Conservation (phyloP, 2,797 vertebrate genomes). For the Eulemur rubriventer region DNA sequence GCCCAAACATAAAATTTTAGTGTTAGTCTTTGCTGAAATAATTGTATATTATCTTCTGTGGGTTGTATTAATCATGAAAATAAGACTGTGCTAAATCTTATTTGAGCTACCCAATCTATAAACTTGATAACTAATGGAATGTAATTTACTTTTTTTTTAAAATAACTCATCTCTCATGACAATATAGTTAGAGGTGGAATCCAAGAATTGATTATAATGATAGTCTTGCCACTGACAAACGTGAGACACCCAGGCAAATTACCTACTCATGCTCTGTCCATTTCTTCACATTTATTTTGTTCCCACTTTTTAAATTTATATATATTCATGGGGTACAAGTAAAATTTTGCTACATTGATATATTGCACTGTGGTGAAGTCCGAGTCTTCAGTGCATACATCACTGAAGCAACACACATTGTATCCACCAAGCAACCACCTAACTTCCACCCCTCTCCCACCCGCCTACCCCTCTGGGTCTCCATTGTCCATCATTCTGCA, state of each 20-base stretch:
- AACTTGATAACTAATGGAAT: neutral
- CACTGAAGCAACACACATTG: neutral
- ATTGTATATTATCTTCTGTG: neutral
- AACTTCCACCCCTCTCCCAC: neutral
- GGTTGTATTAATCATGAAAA: neutral
- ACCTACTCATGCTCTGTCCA: neutral
- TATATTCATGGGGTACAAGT: neutral
- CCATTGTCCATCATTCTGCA: neutral
- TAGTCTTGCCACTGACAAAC: neutral
- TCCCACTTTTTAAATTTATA: neutral
- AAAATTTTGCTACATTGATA: neutral
- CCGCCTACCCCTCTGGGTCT: neutral
- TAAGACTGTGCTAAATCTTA: neutral
- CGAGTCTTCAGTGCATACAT: neutral
- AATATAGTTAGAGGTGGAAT: neutral
- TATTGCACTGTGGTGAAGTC: neutral
- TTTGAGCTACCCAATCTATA: neutral
- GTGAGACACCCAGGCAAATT: neutral
- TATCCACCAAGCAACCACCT: neutral
- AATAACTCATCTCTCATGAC: neutral
- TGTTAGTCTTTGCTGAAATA: constrained; percentile 19
- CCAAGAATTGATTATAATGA: constrained; percentile 25
- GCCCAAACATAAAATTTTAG: neutral
- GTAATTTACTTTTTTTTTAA: neutral
- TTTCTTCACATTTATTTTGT: neutral